These are phyloP conservation scores for Drosophila mojavensis DNA, from an alignment of 1,140 invertebrate species.

Conservation along the genomic window DNA sequence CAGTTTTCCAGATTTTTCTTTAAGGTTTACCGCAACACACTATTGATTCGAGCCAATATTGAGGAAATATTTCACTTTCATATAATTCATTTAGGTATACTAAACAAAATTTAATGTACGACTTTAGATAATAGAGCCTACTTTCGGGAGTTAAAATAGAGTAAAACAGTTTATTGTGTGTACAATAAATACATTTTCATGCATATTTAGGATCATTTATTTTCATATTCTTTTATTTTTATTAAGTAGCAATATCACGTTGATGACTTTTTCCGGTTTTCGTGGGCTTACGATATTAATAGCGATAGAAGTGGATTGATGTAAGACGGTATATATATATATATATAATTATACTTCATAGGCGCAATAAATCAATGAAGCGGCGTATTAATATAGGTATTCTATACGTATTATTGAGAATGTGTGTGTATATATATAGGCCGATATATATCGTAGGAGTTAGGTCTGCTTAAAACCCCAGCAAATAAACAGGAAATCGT, in stretches of 20 bases:
- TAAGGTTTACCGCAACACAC: neutral
- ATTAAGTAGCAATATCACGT: conserved; percentile 79
- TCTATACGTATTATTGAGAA: conserved; percentile 18
- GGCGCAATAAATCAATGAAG: conserved; percentile 66
- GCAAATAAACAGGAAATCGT: conserved; percentile 12
- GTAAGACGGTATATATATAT: conserved; percentile 52
- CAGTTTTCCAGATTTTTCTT: neutral
- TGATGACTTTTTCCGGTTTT: conserved; percentile 63
- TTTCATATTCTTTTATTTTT: conserved; percentile 46
- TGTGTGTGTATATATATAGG: conserved; percentile 11
- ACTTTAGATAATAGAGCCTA: neutral
- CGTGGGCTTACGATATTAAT: conserved; percentile 40
- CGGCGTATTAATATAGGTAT: conserved; percentile 56
- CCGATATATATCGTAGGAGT: conserved; percentile 9
- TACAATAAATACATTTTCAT: neutral
- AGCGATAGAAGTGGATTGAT: conserved; percentile 51
- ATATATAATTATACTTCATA: conserved; percentile 48
- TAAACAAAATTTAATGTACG: neutral
- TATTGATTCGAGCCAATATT: too few relatives aligned
- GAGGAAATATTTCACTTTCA: too few relatives aligned
- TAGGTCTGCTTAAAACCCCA: conserved; percentile 7
- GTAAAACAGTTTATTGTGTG: too few relatives aligned
- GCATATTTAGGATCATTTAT: conserved; percentile 38
- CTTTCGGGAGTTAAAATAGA: neutral
- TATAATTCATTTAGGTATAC: neutral